Conservation (phyloP, 92 coral and sea anemone species). For the Palythoa grandis region DNA sequence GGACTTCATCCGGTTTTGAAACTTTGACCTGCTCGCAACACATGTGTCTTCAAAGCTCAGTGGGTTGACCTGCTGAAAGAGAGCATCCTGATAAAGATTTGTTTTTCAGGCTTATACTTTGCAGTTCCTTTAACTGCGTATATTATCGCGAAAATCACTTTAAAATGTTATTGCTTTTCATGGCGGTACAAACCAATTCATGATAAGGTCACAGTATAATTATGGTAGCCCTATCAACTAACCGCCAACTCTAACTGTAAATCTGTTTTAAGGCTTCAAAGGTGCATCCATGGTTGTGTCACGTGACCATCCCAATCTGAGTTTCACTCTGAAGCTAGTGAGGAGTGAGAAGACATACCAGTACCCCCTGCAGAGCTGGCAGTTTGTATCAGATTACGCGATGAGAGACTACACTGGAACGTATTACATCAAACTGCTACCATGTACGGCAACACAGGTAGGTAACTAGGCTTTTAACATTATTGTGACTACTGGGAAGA, state of each 20-base stretch:
- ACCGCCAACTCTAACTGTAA: neutral
- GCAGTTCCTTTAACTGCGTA: too few relatives aligned
- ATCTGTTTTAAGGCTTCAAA: slow-evolving; percentile 55
- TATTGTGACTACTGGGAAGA: too few relatives aligned
- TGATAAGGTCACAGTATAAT: neutral
- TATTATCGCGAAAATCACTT: too few relatives aligned
- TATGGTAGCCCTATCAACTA: neutral
- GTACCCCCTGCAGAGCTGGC: slow-evolving; percentile 96
- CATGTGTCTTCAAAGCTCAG: too few relatives aligned
- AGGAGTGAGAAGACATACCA: slow-evolving; percentile 85
- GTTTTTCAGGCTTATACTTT: too few relatives aligned
- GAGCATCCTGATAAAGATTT: too few relatives aligned
- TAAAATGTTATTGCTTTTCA: too few relatives aligned
- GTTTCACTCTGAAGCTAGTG: slow-evolving; percentile 74
- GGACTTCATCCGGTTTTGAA: too few relatives aligned
- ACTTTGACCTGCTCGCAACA: too few relatives aligned
- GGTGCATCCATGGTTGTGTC: slow-evolving; percentile 89
- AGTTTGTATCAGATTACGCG: slow-evolving; percentile 89
- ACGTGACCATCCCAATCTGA: slow-evolving; percentile 91
- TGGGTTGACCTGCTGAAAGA: too few relatives aligned
- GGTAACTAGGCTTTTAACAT: slow-evolving; percentile 38
- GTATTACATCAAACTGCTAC: slow-evolving; percentile 90
- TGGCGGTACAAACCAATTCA: too few relatives aligned
- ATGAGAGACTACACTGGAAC: slow-evolving; percentile 94
- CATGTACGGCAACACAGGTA: slow-evolving; percentile 89